A percentile compares a stretch with the other conserved stretches of the same genome.
These are phyloP conservation scores for Drosophila teissieri DNA, from an alignment of 1,140 invertebrate species.

Conservation along the genomic window DNA sequence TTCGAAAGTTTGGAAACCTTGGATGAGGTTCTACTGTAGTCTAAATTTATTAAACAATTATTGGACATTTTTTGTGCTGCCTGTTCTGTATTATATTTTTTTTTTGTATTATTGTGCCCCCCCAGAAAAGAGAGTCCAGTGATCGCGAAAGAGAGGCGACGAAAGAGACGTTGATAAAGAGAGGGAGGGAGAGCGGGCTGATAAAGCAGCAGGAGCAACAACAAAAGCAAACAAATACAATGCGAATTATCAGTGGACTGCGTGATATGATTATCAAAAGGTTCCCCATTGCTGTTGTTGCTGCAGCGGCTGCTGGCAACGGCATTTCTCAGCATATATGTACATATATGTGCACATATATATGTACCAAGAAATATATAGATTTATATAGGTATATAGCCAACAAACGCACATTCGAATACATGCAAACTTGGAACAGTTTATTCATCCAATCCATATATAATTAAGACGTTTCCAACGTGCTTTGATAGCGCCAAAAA, in stretches of 20 bases:
- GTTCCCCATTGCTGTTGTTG: slow-evolving; percentile 53
- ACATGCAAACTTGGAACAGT: slow-evolving; percentile 37
- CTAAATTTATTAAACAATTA: slow-evolving; percentile 59
- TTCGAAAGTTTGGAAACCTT: too few species aligned
- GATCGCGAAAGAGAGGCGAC: slow-evolving; percentile 15
- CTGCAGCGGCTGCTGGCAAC: slow-evolving; percentile 55
- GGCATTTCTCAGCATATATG: slow-evolving; percentile 64
- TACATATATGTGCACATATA: not conserved
- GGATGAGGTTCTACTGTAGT: slow-evolving; percentile 35
- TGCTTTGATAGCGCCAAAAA: slow-evolving; percentile 37
- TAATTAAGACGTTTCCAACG: slow-evolving; percentile 53
- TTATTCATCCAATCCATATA: slow-evolving; percentile 50
- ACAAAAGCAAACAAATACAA: slow-evolving; percentile 68
- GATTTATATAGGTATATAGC: slow-evolving; percentile 5
- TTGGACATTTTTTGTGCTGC: slow-evolving; percentile 13
- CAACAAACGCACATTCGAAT: slow-evolving; percentile 31
- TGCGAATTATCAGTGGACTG: slow-evolving; percentile 79
- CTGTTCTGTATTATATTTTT: slow-evolving; percentile 13
- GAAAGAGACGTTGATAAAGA: slow-evolving; percentile 14
- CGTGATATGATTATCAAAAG: slow-evolving; percentile 82
- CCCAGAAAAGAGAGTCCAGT: slow-evolving; percentile 2
- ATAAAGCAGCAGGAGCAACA: slow-evolving; percentile 56
- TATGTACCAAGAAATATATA: slow-evolving; percentile 4
- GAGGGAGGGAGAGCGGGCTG: slow-evolving; percentile 28
- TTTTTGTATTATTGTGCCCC: slow-evolving; percentile 8